These are phyloP conservation scores for Bubo bubo DNA, from an alignment of 2,113 vertebrate species.

Conservation along the genomic window DNA sequence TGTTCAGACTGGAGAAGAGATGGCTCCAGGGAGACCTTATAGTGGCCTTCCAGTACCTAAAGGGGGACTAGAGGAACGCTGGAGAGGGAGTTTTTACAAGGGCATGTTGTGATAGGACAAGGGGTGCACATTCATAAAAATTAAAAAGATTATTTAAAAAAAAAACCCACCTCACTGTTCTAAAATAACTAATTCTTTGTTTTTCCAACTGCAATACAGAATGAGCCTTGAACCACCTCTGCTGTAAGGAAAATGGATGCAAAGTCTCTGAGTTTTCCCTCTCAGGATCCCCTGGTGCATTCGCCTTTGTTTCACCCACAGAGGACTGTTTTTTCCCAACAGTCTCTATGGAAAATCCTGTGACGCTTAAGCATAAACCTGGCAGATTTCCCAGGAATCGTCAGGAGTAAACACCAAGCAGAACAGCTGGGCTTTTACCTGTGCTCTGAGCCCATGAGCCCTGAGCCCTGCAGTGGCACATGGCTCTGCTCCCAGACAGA, in stretches of 20 bases:
- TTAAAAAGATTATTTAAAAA: neutral
- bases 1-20: too few relatives aligned
- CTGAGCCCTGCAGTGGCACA: accelerated
- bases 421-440: neutral
- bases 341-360: neutral
- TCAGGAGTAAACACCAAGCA: neutral
- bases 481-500: neutral
- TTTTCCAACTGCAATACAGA: neutral
- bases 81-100: too few relatives aligned
- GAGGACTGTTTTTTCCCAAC: neutral
- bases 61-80: too few relatives aligned
- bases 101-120: too few relatives aligned
- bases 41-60: too few relatives aligned
- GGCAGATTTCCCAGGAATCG: neutral
- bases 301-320: neutral
- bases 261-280: neutral
- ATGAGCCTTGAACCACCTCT: neutral
- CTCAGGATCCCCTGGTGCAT: neutral
- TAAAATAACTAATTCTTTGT: neutral
- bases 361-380: neutral
- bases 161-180: neutral
- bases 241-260: neutral
- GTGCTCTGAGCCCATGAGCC: neutral
- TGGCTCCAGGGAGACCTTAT: too few relatives aligned
- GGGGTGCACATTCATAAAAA: neutral